A percentile compares a stretch with the other conserved stretches of the same genome.
Conservation (phyloP, 2,113 vertebrate species). For the Osmerus eperlanus region DNA sequence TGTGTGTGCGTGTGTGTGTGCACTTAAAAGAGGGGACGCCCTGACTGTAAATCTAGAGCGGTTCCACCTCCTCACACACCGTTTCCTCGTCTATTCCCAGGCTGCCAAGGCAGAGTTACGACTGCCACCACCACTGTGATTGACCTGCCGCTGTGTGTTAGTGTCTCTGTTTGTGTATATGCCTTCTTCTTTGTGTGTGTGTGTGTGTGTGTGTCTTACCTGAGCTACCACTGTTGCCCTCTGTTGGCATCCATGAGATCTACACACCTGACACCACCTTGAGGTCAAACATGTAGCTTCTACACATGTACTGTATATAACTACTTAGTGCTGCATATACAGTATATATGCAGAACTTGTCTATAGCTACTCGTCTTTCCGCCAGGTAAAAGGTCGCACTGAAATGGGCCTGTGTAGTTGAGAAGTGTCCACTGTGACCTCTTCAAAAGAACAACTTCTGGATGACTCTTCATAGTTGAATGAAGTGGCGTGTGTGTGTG, state of each 20-base stretch:
- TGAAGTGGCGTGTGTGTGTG: neutral
- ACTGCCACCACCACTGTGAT: neutral
- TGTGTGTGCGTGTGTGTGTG: constrained; percentile 25
- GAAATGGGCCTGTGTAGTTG: no score
- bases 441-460: no score
- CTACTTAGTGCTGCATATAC: no score
- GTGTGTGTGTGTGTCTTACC: neutral
- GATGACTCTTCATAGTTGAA: no score
- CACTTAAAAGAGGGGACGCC: neutral
- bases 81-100: constrained; percentile 18
- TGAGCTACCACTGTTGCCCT: constrained; percentile 7
- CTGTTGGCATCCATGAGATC: neutral
- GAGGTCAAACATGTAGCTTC: neutral
- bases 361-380: no score
- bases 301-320: no score
- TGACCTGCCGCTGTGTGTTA: constrained; percentile 15
- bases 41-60: constrained; percentile 24
- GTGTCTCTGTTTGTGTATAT: neutral
- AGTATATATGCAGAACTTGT: no score
- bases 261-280: constrained; percentile 6
- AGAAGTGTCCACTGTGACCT: no score
- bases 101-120: constrained; percentile 16
- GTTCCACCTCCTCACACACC: constrained; percentile 10
- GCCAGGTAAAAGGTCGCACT: no score
- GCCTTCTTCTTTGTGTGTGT: neutral